Evolutionary conservation across 2,888 invertebrate genomes (phyloP).

Genomic region (Alcis repandata): DNA sequence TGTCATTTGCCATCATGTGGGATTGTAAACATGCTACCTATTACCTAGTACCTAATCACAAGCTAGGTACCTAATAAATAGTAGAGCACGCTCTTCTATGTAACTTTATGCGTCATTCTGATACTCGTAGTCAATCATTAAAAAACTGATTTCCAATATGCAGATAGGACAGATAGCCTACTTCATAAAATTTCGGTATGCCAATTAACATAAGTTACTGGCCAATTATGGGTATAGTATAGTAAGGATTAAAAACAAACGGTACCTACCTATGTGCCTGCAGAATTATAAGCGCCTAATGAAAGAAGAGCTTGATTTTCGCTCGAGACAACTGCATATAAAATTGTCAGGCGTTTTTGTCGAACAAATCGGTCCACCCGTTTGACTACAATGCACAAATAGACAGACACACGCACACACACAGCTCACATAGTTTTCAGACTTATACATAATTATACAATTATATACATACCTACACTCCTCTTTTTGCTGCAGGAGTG

Average conservation of each 20-base stretch:
- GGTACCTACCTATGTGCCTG: not conserved
- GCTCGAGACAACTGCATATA: not conserved
- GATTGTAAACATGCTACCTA: constrained; percentile 51
- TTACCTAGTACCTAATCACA: constrained; percentile 16
- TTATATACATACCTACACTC: no score
- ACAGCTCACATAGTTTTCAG: no score
- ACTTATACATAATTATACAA: no score
- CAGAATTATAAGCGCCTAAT: not conserved
- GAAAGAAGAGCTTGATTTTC: not conserved
- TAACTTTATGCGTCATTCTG: not conserved
- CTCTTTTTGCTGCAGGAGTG: no score
- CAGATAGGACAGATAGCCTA: no score
- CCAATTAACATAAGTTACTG: no score
- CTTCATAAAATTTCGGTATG: no score
- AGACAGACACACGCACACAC: no score
- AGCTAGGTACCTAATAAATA: constrained; percentile 27
- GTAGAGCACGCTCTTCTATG: constrained; percentile 30
- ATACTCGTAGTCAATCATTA: not conserved
- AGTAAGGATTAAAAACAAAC: not conserved
- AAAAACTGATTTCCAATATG: not conserved
- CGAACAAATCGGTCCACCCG: no score
- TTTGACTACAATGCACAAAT: no score
- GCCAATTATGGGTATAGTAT: not conserved
- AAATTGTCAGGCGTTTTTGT: not conserved
- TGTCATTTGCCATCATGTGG: constrained; percentile 75